phyloP scores from a whole-genome alignment of 2,113 vertebrate species.

The Ranitomeya variabilis region DNA sequence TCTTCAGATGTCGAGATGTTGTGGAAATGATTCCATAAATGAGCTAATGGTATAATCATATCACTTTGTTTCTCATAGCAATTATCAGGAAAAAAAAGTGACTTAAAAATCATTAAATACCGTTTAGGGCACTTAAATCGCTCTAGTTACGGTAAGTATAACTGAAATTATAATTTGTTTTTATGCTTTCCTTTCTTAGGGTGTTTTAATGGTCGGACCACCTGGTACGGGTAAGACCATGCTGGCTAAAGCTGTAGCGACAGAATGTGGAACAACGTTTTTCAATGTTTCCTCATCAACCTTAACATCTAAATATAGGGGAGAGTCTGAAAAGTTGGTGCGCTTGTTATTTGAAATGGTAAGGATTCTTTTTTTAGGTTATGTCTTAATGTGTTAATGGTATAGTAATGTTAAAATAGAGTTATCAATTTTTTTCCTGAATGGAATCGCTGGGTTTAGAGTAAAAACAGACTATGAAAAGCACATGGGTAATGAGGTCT shows the following conservation, averaged over 20 bases:
- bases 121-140: not conserved
- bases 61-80: no score
- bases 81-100: not conserved
- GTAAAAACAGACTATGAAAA: not conserved
- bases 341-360: conserved; percentile 86
- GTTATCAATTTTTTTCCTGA: not conserved
- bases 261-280: conserved; percentile 80
- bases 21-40: not conserved
- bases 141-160: not conserved
- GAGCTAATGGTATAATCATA: not conserved
- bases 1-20: not conserved
- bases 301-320: conserved; percentile 79
- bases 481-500: no score
- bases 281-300: conserved; percentile 83
- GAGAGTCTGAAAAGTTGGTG: conserved; percentile 83
- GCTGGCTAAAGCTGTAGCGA: conserved; percentile 82
- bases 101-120: not conserved
- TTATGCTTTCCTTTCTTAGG: conserved; percentile 64
- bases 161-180: not conserved
- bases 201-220: conserved; percentile 83
- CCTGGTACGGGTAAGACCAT: conserved; percentile 84
- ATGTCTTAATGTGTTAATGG: not conserved
- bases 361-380: conserved; percentile 57
- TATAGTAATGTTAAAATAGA: not conserved
- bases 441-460: not conserved